phyloP scores from a whole-genome alignment of 2,888 invertebrate species.

The Eupithecia tripunctaria region DNA sequence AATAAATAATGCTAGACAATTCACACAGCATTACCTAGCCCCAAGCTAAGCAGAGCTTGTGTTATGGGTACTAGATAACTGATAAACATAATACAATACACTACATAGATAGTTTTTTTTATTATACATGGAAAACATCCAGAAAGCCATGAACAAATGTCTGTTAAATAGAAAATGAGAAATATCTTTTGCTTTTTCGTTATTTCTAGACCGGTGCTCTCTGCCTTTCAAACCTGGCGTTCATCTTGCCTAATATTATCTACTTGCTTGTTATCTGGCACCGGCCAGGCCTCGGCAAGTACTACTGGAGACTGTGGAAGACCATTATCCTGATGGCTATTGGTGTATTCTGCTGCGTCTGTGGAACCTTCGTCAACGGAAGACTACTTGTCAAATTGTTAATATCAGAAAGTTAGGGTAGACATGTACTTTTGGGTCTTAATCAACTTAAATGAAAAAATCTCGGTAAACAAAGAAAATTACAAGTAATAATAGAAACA shows the following conservation, averaged over 20 bases:
- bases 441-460: neutral
- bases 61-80: too few relatives aligned
- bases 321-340: conserved; percentile 39
- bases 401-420: neutral
- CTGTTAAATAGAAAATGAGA: too few relatives aligned
- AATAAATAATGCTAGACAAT: too few relatives aligned
- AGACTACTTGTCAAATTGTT: neutral
- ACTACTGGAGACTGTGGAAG: conserved; percentile 57
- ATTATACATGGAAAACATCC: too few relatives aligned
- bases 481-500: too few relatives aligned
- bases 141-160: too few relatives aligned
- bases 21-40: too few relatives aligned
- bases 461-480: too few relatives aligned
- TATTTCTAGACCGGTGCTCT: conserved; percentile 59
- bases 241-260: conserved; percentile 62
- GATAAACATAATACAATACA: too few relatives aligned
- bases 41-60: too few relatives aligned
- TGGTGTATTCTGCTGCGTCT: conserved; percentile 49
- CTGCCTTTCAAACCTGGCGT: conserved; percentile 65
- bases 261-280: conserved; percentile 54
- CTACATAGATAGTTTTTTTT: too few relatives aligned
- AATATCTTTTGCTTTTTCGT: neutral
- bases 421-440: neutral
- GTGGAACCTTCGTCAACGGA: conserved; percentile 57
- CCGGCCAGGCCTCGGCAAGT: conserved; percentile 58